Percentiles rank a stretch among this genome's conserved stretches.
Conservation (phyloP, 2,113 vertebrate species). For the Entomyzon cyanotis region DNA sequence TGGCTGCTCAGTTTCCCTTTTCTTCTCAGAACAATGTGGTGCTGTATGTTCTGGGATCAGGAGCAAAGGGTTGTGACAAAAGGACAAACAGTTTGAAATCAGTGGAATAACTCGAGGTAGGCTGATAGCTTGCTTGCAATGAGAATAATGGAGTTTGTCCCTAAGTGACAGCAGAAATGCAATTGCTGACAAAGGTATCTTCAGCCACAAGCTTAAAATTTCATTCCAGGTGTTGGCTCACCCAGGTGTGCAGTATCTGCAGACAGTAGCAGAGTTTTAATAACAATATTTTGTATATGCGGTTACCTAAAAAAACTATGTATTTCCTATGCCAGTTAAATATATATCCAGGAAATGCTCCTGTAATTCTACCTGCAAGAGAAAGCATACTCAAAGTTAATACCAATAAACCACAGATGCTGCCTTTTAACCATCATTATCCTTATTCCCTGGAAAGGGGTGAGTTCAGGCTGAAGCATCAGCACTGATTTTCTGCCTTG, state of each 20-base stretch:
- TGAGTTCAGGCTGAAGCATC: constrained; percentile 1
- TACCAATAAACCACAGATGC: neutral
- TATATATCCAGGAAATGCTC: neutral
- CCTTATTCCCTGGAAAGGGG: neutral
- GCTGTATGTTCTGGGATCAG: neutral
- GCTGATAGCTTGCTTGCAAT: neutral
- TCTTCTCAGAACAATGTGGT: neutral
- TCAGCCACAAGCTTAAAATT: neutral
- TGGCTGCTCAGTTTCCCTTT: neutral
- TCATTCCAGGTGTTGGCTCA: neutral
- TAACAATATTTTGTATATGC: neutral
- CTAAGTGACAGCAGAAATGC: neutral
- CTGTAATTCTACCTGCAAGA: neutral
- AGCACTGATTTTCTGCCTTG: constrained; percentile 4
- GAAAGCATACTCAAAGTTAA: neutral
- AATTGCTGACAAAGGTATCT: neutral
- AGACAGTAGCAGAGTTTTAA: neutral
- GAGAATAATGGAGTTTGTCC: neutral
- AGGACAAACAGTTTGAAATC: neutral
- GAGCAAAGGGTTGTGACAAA: neutral
- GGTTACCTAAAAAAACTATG: neutral
- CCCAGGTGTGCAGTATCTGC: neutral
- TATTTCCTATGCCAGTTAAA: neutral
- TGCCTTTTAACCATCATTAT: constrained; percentile 20
- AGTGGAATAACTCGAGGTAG: neutral